Base-by-base conservation (phyloP, 2,888 invertebrate genomes). In the Drosophila incognita region DNA sequence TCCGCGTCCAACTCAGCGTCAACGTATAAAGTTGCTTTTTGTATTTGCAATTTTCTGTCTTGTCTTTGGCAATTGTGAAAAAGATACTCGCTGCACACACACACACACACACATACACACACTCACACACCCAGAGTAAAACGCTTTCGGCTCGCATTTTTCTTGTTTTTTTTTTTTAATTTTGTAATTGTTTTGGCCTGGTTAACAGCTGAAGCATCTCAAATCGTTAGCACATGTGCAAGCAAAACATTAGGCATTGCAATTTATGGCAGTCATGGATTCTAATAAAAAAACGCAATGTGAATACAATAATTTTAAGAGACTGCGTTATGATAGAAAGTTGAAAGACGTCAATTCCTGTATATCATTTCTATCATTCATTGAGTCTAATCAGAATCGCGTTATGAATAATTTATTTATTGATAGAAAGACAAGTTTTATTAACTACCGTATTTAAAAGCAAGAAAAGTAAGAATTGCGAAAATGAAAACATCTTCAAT, bases 171-270 rank as follows among this genome's bases (percentile, higher is more conserved):
- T 74, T 74, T 54, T 62, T 62, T 54, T 71, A 86, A 83, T 84
- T 87, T 88, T 74, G 85, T 76, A 89, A 89, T 86, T 79, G 79
- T 76, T 60, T 69, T 81, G 87, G 61, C 89, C 89, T 61, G 70
- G 72, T 73, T 88, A 81, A 29, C 69, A 69, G 62, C 59, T 64
- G 64, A 83, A 62, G 79, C 81, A 71, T 67, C 58, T 62, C 57
- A 71, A 76, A 76, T 57, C 63, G 74, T 56, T 60, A 58, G 58
- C 65, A 77, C 60, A 69, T 78, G 68, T 76, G 63, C 53, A 54
- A 52, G 60, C 51, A 54, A 52, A 46, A 46, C 42, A 46, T 70
- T 57, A 40, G 31, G 40, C 21, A 31, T 10, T 42, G 42, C 42
- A 66, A 67, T 66, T 36, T 53, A 66, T 54, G 35, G 13, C 40